Evolutionary conservation across 2,113 vertebrate species (phyloP).

Genomic region (Caranx ignobilis): DNA sequence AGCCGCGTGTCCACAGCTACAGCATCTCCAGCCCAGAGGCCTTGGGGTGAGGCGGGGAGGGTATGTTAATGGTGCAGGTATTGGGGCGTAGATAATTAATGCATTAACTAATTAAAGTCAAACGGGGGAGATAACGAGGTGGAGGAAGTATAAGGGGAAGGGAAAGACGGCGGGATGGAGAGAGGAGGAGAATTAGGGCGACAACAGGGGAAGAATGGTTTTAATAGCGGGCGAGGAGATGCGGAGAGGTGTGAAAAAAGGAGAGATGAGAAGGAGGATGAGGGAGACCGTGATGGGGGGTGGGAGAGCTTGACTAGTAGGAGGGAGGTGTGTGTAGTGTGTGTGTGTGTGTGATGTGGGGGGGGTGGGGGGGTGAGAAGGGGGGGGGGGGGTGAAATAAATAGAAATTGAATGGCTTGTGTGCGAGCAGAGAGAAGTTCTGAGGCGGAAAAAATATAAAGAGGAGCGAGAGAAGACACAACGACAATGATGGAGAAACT

Average conservation of each 20-base stretch:
- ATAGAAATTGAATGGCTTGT: constrained; percentile 87
- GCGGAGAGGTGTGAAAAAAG: constrained; percentile 80
- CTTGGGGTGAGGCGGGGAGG: constrained; percentile 61
- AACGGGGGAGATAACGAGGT: constrained; percentile 83
- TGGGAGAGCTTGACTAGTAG: not conserved
- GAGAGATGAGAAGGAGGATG: constrained; percentile 71
- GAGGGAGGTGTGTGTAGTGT: not conserved
- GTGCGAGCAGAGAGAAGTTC: constrained; percentile 83
- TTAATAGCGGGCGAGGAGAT: constrained; percentile 75
- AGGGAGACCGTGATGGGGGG: constrained; percentile 52
- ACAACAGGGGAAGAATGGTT: constrained; percentile 72
- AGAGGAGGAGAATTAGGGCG: constrained; percentile 66
- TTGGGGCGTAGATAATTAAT: constrained; percentile 87
- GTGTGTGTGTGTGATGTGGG: not conserved
- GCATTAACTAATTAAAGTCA: constrained; percentile 86
- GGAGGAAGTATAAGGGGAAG: constrained; percentile 60
- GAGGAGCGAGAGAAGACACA: constrained; percentile 76
- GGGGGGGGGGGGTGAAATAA: constrained; percentile 70
- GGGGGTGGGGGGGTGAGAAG: not conserved
- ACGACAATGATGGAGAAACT: constrained; percentile 86
- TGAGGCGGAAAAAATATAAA: constrained; percentile 84
- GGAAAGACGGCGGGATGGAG: constrained; percentile 61
- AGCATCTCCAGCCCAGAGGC: constrained; percentile 62
- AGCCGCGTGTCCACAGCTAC: constrained; percentile 43
- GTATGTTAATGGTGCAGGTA: constrained; percentile 83